A percentile compares a stretch with the other conserved stretches of the same genome.
phyloP scores from a whole-genome alignment of 2,888 invertebrate genomes.

The Girardia tigrina region DNA sequence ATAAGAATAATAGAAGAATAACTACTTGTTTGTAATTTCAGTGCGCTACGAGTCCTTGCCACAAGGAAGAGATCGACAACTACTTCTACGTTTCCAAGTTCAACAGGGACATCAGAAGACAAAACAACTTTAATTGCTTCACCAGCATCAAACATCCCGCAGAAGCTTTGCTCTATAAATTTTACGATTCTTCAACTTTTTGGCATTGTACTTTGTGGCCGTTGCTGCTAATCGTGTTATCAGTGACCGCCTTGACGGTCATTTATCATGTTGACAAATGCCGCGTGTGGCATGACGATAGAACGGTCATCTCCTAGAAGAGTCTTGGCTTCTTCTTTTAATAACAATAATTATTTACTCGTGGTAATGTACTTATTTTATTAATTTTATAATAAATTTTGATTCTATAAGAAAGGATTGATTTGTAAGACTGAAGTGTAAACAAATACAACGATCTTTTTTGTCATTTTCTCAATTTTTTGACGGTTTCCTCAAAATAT shows the following conservation, averaged over 20 bases:
- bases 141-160: not conserved
- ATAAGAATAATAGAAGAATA: no score
- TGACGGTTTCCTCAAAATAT: no score
- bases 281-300: conserved; percentile 15
- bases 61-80: conserved; percentile 5
- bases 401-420: no score
- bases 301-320: not conserved
- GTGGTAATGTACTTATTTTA: no score
- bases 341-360: no score
- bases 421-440: no score
- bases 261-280: conserved; percentile 1
- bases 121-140: not conserved
- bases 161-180: not conserved
- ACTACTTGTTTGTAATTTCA: not conserved
- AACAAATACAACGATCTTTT: no score
- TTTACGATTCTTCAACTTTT: conserved; percentile 6
- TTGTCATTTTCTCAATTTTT: no score
- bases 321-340: no score
- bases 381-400: no score
- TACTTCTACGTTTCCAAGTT: not conserved
- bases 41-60: conserved; percentile 12
- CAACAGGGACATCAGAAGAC: not conserved
- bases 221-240: not conserved
- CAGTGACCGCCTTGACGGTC: not conserved
- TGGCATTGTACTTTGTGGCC: not conserved